Percentiles rank a stretch among this genome's conserved stretches.
Evolutionary conservation across 2,888 invertebrate genomes (phyloP).

Genomic region (Chrysomela aeneicollis): DNA sequence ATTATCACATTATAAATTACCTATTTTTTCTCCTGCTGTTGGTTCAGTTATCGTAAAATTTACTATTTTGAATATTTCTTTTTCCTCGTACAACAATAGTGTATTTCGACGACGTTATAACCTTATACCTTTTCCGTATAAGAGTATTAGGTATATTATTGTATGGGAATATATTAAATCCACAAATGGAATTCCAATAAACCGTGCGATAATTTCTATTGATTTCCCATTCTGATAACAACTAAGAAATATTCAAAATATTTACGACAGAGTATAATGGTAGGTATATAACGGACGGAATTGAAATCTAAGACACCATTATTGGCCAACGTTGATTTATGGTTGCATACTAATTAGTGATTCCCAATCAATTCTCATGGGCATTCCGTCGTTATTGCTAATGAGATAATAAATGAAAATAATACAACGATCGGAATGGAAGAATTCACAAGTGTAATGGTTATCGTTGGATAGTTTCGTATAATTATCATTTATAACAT

Average conservation of each 20-base stretch:
- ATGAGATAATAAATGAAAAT: constrained; percentile 5
- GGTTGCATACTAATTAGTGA: constrained; percentile 5
- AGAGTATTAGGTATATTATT: too few species aligned
- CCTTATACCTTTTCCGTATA: too few species aligned
- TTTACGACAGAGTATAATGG: background rate
- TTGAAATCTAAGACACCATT: constrained; percentile 3
- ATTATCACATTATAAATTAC: too few species aligned
- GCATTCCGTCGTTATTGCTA: background rate
- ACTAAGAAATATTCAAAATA: background rate
- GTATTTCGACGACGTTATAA: too few species aligned
- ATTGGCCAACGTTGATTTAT: constrained; percentile 4
- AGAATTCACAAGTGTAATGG: background rate
- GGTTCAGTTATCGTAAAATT: too few species aligned
- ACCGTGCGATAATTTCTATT: background rate
- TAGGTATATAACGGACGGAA: background rate
- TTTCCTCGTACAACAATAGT: too few species aligned
- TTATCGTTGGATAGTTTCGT: background rate
- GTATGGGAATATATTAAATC: background rate
- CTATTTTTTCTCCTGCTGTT: too few species aligned
- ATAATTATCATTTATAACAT: constrained; percentile 4
- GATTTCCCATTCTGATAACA: constrained; percentile 5
- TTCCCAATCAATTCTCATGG: background rate
- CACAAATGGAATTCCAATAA: constrained; percentile 1
- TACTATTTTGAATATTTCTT: too few species aligned
- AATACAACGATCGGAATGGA: background rate